Conservation (phyloP, 2,888 invertebrate genomes). For the Argyresthia goedartella region DNA sequence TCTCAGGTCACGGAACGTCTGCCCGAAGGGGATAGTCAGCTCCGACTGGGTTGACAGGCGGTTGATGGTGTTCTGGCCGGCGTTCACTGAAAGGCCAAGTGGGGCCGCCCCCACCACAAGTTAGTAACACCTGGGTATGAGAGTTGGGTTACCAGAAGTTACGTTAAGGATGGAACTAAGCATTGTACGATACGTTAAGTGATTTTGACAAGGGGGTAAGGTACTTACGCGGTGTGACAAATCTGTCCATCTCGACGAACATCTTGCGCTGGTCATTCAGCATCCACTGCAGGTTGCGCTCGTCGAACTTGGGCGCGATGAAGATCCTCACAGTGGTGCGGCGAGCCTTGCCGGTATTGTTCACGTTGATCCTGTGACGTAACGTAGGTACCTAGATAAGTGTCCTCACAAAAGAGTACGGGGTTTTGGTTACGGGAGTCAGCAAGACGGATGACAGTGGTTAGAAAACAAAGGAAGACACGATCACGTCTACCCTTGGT, state of each 20-base stretch:
- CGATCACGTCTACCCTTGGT: no score
- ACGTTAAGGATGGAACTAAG: no score
- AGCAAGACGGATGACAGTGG: no score
- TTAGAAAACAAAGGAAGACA: no score
- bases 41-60: constrained; percentile 72
- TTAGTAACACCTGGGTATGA: no score
- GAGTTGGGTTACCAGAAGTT: no score
- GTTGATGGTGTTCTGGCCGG: constrained; percentile 67
- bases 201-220: not conserved
- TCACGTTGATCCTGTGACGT: constrained; percentile 48
- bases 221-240: constrained; percentile 73
- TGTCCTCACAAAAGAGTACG: not conserved
- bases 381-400: not conserved
- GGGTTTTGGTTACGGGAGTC: no score
- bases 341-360: constrained; percentile 56
- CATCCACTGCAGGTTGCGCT: constrained; percentile 74
- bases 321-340: constrained; percentile 79
- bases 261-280: constrained; percentile 75
- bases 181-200: no score
- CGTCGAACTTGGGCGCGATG: constrained; percentile 78
- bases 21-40: constrained; percentile 70
- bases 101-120: no score
- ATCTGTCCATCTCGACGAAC: constrained; percentile 82
- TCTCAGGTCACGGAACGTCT: constrained; percentile 69
- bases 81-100: constrained; percentile 50